Base-by-base conservation (phyloP, 2,797 vertebrate genomes). In the Sebastes melanostomus region DNA sequence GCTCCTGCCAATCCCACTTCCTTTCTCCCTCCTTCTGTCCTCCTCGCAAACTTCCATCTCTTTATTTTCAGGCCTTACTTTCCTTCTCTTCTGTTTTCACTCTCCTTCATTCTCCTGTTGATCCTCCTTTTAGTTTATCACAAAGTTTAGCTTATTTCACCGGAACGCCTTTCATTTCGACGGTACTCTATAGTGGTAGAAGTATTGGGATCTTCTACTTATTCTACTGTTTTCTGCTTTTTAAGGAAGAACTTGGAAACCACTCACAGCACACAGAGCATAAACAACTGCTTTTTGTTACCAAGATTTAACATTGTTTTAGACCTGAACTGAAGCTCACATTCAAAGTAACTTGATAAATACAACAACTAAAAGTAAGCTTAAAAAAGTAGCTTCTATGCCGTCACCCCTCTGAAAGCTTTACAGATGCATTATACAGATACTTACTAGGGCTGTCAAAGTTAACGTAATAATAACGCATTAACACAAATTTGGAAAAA, bases 1-100 rank as follows among this genome's bases (percentile, higher is more conserved):
- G 16, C 70, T 77, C 69, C 63, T 93, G 91, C 94, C 94, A 93
- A 93, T 93, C 92, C 92, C 92, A 93, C 93, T 93, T 94, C 93
- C 92, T 91, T 71, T 88, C 80, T 83, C 86, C 90, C 86, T 89
- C 85, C 83, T 82, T 81, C 82, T 88, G 81, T 88, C 88, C 86
- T 79, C 82, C 73, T 81, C 73, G 54, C 72, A 60, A 78, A 70
- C 72, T 60, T 83, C 52, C 69, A 75, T 78, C 54, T 77, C 72
- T 54, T 65, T 75, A 58, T 50, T 61, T 73, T 46, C 38, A 30
- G 65, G 34, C 59, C 63, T 69, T 32, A 55, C 55, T 61, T 66
- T 74, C 42, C 22, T 36, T 66, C 56, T 56, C 56, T 54, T 63
- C 55, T 54, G 36, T 8, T 74, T 80, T 38, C 13, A 6, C 29